phyloP scores from a whole-genome alignment of 2,113 vertebrate genomes.

The Paraplagusia blochii region DNA sequence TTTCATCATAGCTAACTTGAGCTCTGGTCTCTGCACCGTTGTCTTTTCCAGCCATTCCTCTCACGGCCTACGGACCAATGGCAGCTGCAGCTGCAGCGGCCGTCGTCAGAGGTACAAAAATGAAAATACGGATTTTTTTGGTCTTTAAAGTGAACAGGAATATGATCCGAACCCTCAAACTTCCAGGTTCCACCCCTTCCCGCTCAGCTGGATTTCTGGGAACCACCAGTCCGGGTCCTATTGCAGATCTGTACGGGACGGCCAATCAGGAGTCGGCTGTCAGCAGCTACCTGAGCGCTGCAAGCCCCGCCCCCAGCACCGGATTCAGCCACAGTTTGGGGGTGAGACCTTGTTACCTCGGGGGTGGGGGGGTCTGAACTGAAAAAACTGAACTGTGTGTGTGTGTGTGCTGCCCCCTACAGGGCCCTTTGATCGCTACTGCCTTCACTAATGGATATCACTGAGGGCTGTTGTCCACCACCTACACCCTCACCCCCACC shows the following conservation, averaged over 20 bases:
- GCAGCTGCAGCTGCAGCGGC: constrained; percentile 90
- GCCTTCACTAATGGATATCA: constrained; percentile 99
- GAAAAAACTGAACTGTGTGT: constrained; percentile 1
- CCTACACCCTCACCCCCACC: constrained; percentile 73
- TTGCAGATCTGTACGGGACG: constrained; percentile 94
- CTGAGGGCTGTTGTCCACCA: constrained; percentile 70
- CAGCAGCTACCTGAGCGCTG: constrained; percentile 98
- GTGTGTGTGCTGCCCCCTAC: constrained; percentile 47
- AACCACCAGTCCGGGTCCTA: constrained; percentile 96
- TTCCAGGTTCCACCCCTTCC: constrained; percentile 88
- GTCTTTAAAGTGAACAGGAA: neutral
- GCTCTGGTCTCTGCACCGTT: neutral
- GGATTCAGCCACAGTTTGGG: constrained; percentile 97
- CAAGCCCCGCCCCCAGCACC: constrained; percentile 93
- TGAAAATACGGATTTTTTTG: neutral
- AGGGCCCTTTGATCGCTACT: constrained; percentile 99
- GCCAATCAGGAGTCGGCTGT: constrained; percentile 96
- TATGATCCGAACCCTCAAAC: neutral
- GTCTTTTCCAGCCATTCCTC: constrained; percentile 85
- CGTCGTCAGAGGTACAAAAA: constrained; percentile 85
- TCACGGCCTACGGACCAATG: constrained; percentile 97
- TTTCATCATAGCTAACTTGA: no score
- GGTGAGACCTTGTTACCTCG: constrained; percentile 70
- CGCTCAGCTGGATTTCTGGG: constrained; percentile 95
- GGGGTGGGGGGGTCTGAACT: neutral